Base-by-base conservation (phyloP, 2,797 vertebrate genomes). In the Poecilia gillii region DNA sequence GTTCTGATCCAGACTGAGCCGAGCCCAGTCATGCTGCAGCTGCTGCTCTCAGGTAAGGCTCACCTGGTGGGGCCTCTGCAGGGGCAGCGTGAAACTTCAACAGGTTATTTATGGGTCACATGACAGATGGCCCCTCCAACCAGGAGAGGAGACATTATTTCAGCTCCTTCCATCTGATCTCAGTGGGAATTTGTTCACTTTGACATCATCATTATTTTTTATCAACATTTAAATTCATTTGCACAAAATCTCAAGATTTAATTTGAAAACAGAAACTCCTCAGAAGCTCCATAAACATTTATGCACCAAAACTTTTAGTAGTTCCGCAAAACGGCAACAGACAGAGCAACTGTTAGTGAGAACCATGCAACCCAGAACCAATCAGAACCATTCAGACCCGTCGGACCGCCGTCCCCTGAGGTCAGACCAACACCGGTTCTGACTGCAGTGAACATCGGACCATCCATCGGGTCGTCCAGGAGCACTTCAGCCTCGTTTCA, bases 41-140 rank as follows among this genome's bases (percentile, higher is more conserved):
- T 66, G 72, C 70, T 20, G 49, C 33, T 25, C 57, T 72, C 78
- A 41, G 79, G 45, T 77, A 66, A 75, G 64, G 86, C 95, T 96
- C 95, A 96, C 95, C 95, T 96, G 90, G 91, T 55, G 72, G 93
- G 94, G 90, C 90, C 88, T 95, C 95, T 96, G 95, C 70, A 85
- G 85, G 81, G 93, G 85, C 86, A 90, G 95, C 95, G 88, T 96
- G 95, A 88, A 96, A 96, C 49, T 25, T 82, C 28, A 91, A 89
- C 84, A 90, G 92, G 93, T 95, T 91, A 94, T 53, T 64, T 53
- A 81, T 64, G 59, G 59, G 70, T 86, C 81, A 88, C 47, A 79
- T 85, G 77, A 88, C 77, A 73, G 46, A 90, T 81, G 81, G 47
- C 33, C 31, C 74, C 79, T 72, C 70, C 33, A 62, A 2, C 76